phyloP scores from a whole-genome alignment of 2,888 invertebrate genomes.

The Glyphotaelius pellucidus region DNA sequence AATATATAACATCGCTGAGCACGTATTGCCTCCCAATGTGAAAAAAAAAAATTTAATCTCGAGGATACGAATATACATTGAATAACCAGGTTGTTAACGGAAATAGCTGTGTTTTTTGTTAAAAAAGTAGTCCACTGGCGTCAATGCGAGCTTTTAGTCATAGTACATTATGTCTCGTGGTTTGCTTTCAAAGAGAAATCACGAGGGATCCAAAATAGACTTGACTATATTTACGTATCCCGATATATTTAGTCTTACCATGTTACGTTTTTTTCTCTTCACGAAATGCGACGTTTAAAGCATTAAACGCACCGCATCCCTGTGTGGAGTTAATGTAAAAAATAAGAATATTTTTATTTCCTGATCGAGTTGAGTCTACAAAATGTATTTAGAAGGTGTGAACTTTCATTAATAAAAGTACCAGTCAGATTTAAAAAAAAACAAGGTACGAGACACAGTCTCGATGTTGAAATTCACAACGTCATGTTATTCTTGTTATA shows the following conservation, averaged over 20 bases:
- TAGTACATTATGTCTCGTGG: conserved; percentile 5
- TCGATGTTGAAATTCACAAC: too few species aligned
- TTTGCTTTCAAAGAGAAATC: conserved; percentile 2
- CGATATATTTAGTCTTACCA: conserved; percentile 18
- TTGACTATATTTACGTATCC: background rate
- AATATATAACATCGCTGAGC: too few species aligned
- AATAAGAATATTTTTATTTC: background rate
- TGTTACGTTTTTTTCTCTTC: background rate
- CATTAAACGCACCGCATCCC: too few species aligned
- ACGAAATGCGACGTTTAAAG: background rate
- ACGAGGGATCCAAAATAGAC: background rate
- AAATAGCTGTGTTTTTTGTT: background rate
- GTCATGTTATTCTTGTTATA: too few species aligned
- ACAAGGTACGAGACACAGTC: background rate
- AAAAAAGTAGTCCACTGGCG: conserved; percentile 2
- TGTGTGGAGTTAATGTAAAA: too few species aligned
- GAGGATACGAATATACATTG: background rate
- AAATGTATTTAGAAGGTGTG: background rate
- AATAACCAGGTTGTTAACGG: background rate
- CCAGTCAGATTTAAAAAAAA: background rate
- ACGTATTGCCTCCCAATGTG: too few species aligned
- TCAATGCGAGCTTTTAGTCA: background rate
- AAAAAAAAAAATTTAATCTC: too few species aligned
- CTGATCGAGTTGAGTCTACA: background rate
- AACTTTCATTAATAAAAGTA: background rate